Conservation (phyloP, 2,888 invertebrate genomes). For the Rhingia rostrata region DNA sequence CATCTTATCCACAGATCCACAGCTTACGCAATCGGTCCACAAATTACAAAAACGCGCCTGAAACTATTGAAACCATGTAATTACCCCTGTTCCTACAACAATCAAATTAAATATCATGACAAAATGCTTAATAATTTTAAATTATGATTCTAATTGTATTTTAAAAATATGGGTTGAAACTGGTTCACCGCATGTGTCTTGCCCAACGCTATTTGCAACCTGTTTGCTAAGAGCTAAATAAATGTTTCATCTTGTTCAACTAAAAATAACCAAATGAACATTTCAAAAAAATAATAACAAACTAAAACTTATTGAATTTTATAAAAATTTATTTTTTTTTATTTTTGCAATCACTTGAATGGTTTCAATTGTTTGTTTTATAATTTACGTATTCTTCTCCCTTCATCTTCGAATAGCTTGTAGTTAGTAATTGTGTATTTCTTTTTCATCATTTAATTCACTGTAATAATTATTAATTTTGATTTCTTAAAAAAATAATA, state of each 20-base stretch:
- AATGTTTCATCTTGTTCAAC: conserved; percentile 28
- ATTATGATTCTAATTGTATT: too few relatives aligned
- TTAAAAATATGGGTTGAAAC: too few relatives aligned
- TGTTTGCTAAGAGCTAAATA: background rate
- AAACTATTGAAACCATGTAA: too few relatives aligned
- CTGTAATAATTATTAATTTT: conserved; percentile 8
- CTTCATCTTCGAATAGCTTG: conserved; percentile 22
- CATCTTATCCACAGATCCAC: too few relatives aligned
- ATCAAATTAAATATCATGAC: too few relatives aligned
- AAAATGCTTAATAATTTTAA: too few relatives aligned
- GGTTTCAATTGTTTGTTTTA: conserved; percentile 50
- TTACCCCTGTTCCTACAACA: too few relatives aligned
- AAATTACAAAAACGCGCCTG: too few relatives aligned
- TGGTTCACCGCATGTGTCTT: too few relatives aligned
- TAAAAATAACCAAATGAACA: conserved; percentile 32
- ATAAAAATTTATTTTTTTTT: conserved; percentile 57
- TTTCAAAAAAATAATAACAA: conserved; percentile 26
- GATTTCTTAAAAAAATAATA: conserved; percentile 7
- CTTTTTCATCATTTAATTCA: background rate
- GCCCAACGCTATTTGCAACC: too few relatives aligned
- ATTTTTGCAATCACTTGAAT: conserved; percentile 67
- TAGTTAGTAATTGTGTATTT: conserved; percentile 38
- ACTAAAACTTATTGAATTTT: conserved; percentile 41
- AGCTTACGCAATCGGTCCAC: too few relatives aligned
- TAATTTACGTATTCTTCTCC: conserved; percentile 8